A percentile compares a stretch with the other conserved stretches of the same genome.
Conservation (phyloP, 1,140 invertebrate species). For the Tetramorium alpestre region DNA sequence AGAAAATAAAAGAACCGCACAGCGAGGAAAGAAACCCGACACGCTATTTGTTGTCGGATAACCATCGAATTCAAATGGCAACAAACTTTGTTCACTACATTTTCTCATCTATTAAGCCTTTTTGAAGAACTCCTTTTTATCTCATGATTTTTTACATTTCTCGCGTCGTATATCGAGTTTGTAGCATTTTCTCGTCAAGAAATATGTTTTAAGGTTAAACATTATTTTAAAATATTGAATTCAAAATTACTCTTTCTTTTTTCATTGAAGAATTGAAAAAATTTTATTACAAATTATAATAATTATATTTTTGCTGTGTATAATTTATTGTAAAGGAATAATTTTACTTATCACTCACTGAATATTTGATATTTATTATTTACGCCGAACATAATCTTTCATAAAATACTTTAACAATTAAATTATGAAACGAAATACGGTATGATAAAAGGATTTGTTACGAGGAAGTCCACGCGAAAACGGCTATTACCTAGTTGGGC, state of each 20-base stretch:
- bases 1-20: constrained; percentile 35
- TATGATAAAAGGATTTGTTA: constrained; percentile 31
- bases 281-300: not conserved
- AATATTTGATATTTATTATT: constrained; percentile 18
- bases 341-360: not conserved
- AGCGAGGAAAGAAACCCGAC: not conserved
- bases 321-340: not conserved
- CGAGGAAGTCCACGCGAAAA: not conserved
- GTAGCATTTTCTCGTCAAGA: not conserved
- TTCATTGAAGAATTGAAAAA: not conserved
- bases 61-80: constrained; percentile 39
- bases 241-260: not conserved
- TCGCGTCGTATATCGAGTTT: not conserved
- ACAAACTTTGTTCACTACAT: constrained; percentile 1
- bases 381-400: not conserved
- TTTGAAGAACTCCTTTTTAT: not conserved
- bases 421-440: not conserved
- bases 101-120: constrained; percentile 35
- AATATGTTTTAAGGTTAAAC: not conserved
- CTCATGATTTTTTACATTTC: not conserved
- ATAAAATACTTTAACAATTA: constrained; percentile 19
- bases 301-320: not conserved
- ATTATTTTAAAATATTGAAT: not conserved
- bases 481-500: not conserved
- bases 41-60: constrained; percentile 43